phyloP scores from a whole-genome alignment of 1,140 invertebrate species.

The Sarcophaga bullata region DNA sequence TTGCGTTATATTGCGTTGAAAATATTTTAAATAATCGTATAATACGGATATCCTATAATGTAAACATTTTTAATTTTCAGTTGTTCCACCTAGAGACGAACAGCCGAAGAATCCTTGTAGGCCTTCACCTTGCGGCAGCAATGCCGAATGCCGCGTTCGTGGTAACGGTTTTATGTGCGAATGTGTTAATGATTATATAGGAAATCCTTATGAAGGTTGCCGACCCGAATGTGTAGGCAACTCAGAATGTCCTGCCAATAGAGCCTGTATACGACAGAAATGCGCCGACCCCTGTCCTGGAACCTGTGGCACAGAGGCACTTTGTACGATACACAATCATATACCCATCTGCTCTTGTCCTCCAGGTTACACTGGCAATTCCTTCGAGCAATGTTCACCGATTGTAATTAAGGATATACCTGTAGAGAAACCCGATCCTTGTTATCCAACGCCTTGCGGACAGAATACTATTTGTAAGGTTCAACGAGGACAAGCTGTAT shows the following conservation, averaged over 20 bases:
- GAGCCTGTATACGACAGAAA: conserved; percentile 70
- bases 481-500: conserved; percentile 70
- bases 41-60: neutral
- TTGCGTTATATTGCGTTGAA: conserved; percentile 42
- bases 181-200: conserved; percentile 69
- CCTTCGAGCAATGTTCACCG: conserved; percentile 70
- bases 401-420: conserved; percentile 56
- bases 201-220: conserved; percentile 70
- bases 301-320: conserved; percentile 71
- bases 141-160: conserved; percentile 68
- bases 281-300: conserved; percentile 72
- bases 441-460: conserved; percentile 79
- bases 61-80: conserved; percentile 67
- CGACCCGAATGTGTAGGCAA: conserved; percentile 72
- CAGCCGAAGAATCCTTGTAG: conserved; percentile 67
- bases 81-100: conserved; percentile 67
- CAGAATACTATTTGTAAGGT: conserved; percentile 76
- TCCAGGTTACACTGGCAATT: conserved; percentile 75
- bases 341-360: conserved; percentile 75
- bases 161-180: conserved; percentile 66
- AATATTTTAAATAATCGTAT: conserved; percentile 66
- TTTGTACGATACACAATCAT: conserved; percentile 75
- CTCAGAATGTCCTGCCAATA: conserved; percentile 70
- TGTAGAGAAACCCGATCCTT: conserved; percentile 71
- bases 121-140: conserved; percentile 71